Base-by-base conservation (phyloP, 2,888 invertebrate species). In the Lutraria lutraria region DNA sequence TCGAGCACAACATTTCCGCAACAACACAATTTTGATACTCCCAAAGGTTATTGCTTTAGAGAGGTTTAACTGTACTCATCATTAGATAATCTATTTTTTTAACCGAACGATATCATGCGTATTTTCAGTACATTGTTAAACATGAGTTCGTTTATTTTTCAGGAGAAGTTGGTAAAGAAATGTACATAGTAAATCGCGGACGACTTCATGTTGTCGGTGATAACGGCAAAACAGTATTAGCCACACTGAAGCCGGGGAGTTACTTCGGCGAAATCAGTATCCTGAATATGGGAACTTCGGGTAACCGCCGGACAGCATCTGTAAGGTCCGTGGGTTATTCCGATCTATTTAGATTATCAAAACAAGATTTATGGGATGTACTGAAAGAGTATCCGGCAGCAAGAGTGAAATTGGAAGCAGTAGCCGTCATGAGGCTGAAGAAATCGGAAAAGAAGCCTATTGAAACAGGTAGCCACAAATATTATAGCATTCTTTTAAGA, bases 261-360 rank as follows among this genome's bases (percentile, higher is more conserved):
- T 99, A 99, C 98, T 99, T 99, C 97, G 99, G 99, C 96, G 99
- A 99, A 98, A 99, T 99, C 97, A 99, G 99, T 97, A 99, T 99
- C 97, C 98, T 99, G 97, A 96, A 96, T 92, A 96, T 96, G 96
- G 99, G 99, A 97, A 99, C 99, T 97, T 99, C 99, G 98, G 99
- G 99, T 96, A 99, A 99, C 97, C 98, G 99, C 96, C 98, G 99
- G 97, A 99, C 99, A 97, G 99, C 99, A 94, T 99, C 99, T 96
- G 99, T 99, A 95, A 98, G 99, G 76, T 99, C 99, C 90, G 99
- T 99, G 93, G 99, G 99, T 95, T 99, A 99, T 97, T 99, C 99
- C 97, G 99, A 99, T 97, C 98, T 99, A 96, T 99, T 99, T 97
- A 99, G 99, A 96, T 98, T 99, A 95, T 99, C 99, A 97, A 99